Evolutionary conservation across 2,113 vertebrate species (phyloP).

Genomic region (Chaetura pelagica): DNA sequence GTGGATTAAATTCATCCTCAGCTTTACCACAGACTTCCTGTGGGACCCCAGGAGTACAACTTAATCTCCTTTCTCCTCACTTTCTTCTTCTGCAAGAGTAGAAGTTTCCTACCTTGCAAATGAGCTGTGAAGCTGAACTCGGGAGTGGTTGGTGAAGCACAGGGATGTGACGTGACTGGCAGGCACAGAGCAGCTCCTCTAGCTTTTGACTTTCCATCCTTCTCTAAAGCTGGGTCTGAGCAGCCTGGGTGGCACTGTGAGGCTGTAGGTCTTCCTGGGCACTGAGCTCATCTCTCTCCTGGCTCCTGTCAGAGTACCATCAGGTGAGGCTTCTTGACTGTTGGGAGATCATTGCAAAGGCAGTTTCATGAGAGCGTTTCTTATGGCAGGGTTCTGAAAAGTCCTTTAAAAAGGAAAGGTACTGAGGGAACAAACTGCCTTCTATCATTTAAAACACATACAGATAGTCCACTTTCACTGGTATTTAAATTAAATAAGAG

Average conservation of each 20-base stretch:
- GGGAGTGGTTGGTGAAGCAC: rapidly evolving
- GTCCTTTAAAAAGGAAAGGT: background rate
- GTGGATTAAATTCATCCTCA: background rate
- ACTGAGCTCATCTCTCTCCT: background rate
- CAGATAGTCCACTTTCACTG: background rate
- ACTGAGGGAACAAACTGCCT: background rate
- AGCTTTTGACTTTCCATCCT: background rate
- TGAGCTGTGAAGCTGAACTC: background rate
- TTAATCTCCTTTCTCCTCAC: background rate
- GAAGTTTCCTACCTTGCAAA: conserved; percentile 12
- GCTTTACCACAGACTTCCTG: background rate
- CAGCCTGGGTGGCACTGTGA: background rate
- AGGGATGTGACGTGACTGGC: background rate
- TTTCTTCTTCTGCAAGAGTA: background rate
- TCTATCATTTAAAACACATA: background rate
- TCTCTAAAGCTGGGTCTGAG: background rate
- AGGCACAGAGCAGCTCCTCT: background rate
- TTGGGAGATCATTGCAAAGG: background rate
- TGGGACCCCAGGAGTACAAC: background rate
- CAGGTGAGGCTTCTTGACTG: background rate
- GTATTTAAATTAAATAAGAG: background rate
- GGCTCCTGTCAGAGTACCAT: background rate
- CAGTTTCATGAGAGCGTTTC: background rate
- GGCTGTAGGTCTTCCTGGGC: background rate
- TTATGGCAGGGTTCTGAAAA: background rate